A percentile compares a stretch with the other conserved stretches of the same genome.
phyloP scores from a whole-genome alignment of 2,888 invertebrate species.

The Netelia melanura region DNA sequence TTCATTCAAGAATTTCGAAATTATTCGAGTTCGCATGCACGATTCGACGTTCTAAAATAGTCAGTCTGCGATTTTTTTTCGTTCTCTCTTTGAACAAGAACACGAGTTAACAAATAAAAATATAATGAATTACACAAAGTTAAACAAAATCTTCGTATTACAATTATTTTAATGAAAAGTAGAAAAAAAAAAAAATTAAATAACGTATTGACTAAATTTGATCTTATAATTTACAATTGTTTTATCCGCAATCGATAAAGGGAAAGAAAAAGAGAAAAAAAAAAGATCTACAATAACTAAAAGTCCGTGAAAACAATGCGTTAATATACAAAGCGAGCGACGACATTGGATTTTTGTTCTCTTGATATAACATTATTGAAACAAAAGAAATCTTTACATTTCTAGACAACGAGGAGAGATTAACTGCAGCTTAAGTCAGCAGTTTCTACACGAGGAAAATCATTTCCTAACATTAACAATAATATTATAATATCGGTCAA shows the following conservation, averaged over 20 bases:
- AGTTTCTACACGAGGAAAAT: constrained; percentile 59
- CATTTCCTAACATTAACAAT: constrained; percentile 31
- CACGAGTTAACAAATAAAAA: constrained; percentile 53
- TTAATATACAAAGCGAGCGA: constrained; percentile 80
- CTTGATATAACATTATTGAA: constrained; percentile 36
- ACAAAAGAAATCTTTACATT: not conserved
- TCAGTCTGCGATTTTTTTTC: constrained; percentile 57
- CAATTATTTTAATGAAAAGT: constrained; percentile 48
- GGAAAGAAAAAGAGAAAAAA: constrained; percentile 44
- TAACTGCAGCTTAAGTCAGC: not conserved
- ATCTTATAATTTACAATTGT: constrained; percentile 68
- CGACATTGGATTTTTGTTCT: constrained; percentile 62
- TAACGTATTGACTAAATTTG: constrained; percentile 70
- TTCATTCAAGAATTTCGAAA: constrained; percentile 50
- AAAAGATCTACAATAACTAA: constrained; percentile 60
- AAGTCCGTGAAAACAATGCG: constrained; percentile 73
- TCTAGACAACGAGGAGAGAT: too few relatives aligned
- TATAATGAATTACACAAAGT: constrained; percentile 39
- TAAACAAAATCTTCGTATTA: constrained; percentile 44
- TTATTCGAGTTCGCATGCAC: constrained; percentile 18
- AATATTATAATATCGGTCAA: constrained; percentile 52
- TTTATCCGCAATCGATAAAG: constrained; percentile 55
- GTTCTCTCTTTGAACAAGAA: constrained; percentile 58
- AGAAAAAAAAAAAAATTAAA: constrained; percentile 21
- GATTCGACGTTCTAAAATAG: constrained; percentile 62